Conservation (phyloP, 2,888 invertebrate species). For the Macaria notata region DNA sequence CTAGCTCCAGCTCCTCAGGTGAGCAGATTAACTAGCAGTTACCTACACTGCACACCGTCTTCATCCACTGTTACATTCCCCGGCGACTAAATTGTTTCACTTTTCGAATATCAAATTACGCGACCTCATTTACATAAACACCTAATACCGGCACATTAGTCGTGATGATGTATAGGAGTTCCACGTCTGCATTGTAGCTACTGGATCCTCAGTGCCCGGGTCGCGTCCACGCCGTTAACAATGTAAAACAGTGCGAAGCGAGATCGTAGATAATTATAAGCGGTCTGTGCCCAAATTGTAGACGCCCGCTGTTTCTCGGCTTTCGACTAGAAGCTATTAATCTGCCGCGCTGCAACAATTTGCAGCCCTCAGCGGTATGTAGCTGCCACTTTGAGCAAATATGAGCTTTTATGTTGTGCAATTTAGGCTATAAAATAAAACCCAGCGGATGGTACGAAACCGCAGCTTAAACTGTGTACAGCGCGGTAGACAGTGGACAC, state of each 20-base stretch:
- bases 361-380: slow-evolving; percentile 32
- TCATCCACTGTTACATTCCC: slow-evolving; percentile 24
- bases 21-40: slow-evolving; percentile 20
- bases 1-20: slow-evolving; percentile 42
- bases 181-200: slow-evolving; percentile 33
- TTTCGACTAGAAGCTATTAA: slow-evolving; percentile 45
- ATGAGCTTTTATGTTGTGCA: no score
- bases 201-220: slow-evolving; percentile 33
- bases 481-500: no score
- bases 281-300: slow-evolving; percentile 44
- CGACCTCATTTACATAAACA: slow-evolving; percentile 28
- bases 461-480: no score
- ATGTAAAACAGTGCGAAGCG: slow-evolving; percentile 46
- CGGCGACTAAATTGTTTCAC: slow-evolving; percentile 27
- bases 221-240: slow-evolving; percentile 40
- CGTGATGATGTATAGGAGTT: slow-evolving; percentile 25
- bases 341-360: slow-evolving; percentile 40
- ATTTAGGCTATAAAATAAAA: no score
- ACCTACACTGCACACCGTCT: background rate
- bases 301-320: slow-evolving; percentile 29
- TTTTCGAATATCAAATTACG: slow-evolving; percentile 27
- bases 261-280: slow-evolving; percentile 46
- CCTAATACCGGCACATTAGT: slow-evolving; percentile 24
- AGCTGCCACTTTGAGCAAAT: slow-evolving; percentile 13
- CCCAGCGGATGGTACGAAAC: no score